A percentile compares a stretch with the other conserved stretches of the same genome.
These are phyloP conservation scores for Cosmia pyralina DNA, from an alignment of 2,888 invertebrate genomes.

Conservation along the genomic window DNA sequence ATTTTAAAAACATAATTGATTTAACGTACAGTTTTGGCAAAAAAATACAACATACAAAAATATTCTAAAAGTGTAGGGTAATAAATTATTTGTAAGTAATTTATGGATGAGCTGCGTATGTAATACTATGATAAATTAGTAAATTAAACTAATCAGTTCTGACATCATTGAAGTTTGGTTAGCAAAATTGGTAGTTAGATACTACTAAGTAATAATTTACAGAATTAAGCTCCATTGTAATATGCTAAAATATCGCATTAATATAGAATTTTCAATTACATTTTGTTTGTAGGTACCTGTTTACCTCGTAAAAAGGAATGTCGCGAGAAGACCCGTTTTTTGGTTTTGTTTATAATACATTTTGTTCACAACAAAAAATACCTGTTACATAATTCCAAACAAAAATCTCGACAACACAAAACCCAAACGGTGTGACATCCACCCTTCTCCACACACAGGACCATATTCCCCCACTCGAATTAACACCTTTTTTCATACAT, in stretches of 20 bases:
- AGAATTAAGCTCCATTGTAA: background rate
- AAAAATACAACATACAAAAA: too few species aligned
- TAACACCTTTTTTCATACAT: constrained; percentile 8
- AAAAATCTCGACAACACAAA: constrained; percentile 6
- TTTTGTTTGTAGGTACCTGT: too few species aligned
- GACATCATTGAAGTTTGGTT: background rate
- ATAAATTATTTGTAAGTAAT: background rate
- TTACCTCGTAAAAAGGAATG: too few species aligned
- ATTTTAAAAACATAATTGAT: too few species aligned
- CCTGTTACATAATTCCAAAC: background rate
- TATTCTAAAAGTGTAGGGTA: too few species aligned
- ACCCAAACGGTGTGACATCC: constrained; percentile 57
- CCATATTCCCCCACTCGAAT: constrained; percentile 19
- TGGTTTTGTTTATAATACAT: too few species aligned
- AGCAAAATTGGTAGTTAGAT: background rate
- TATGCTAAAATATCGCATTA: background rate
- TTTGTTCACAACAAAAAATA: background rate
- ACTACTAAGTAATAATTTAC: background rate
- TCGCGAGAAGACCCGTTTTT: too few species aligned
- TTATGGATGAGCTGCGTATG: background rate
- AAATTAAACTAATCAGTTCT: background rate
- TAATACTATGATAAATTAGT: background rate
- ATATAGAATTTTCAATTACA: background rate
- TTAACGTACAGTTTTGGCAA: too few species aligned
- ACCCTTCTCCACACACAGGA: constrained; percentile 24